Evolutionary conservation across 2,113 vertebrate genomes (phyloP).

Genomic region (Motacilla alba): DNA sequence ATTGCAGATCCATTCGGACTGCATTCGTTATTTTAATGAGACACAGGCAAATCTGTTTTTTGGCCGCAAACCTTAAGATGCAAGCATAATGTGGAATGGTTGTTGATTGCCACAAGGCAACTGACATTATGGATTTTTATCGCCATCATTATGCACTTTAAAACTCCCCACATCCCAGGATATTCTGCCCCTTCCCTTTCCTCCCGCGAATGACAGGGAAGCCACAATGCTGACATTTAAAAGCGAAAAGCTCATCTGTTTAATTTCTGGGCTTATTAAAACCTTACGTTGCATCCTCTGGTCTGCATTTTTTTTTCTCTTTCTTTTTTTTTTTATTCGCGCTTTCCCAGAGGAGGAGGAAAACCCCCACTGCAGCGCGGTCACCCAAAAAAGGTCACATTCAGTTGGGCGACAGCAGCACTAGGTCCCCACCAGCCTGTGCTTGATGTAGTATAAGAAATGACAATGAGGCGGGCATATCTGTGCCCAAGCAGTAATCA

Average conservation of each 20-base stretch:
- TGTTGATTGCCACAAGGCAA: conserved; percentile 79
- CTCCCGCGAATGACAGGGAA: neutral
- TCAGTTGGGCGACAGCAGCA: conserved; percentile 62
- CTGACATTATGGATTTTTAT: conserved; percentile 78
- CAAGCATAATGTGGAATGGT: conserved; percentile 65
- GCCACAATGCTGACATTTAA: neutral
- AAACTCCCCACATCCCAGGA: conserved; percentile 20
- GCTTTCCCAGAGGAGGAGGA: neutral
- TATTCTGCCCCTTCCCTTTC: neutral
- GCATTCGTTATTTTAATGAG: conserved; percentile 78
- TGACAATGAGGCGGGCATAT: conserved; percentile 87
- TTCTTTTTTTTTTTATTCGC: neutral
- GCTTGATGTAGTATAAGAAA: conserved; percentile 80
- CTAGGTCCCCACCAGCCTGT: conserved; percentile 61
- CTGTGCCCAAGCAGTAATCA: conserved; percentile 81
- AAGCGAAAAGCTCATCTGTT: neutral
- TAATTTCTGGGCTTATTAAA: conserved; percentile 31
- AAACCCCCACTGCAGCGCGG: neutral
- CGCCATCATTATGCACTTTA: conserved; percentile 36
- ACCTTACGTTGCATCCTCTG: neutral
- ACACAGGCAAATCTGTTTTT: conserved; percentile 52
- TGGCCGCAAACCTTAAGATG: conserved; percentile 73
- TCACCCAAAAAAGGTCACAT: conserved; percentile 72
- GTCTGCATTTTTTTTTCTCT: neutral
- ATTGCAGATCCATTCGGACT: conserved; percentile 56